A percentile compares a stretch with the other conserved stretches of the same genome.
These are phyloP conservation scores for Toxotes jaculatrix DNA, from an alignment of 2,113 vertebrate genomes.

Conservation along the genomic window DNA sequence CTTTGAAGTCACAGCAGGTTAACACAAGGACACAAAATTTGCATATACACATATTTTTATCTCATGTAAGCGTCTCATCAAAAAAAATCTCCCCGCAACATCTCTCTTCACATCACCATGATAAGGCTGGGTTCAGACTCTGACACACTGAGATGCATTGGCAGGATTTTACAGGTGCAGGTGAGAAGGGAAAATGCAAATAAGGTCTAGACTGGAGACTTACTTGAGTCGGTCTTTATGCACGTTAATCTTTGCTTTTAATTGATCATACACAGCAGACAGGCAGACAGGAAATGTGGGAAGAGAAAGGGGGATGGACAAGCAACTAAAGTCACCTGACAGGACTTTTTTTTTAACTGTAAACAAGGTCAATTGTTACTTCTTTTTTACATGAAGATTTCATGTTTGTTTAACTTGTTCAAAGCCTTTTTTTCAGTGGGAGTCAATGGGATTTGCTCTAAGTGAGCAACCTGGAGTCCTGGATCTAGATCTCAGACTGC, in stretches of 20 bases:
- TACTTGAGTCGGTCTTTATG: neutral
- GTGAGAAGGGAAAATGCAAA: neutral
- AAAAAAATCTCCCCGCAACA: neutral
- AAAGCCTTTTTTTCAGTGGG: too few species aligned
- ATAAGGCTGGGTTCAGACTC: neutral
- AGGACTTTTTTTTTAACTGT: too few species aligned
- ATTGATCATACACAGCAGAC: too few species aligned
- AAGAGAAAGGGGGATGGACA: too few species aligned
- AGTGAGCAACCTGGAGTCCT: neutral
- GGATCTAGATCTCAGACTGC: neutral
- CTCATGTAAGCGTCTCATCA: neutral
- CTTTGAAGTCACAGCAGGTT: slow-evolving; percentile 39
- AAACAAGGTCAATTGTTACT: too few species aligned
- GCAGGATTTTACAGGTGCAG: neutral
- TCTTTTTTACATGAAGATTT: too few species aligned
- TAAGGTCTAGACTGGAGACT: too few species aligned
- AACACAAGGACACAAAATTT: slow-evolving; percentile 13
- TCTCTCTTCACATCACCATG: neutral
- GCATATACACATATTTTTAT: neutral
- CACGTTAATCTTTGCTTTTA: neutral
- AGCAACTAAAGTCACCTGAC: too few species aligned
- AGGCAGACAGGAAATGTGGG: too few species aligned
- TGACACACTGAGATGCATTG: neutral
- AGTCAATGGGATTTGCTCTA: too few species aligned
- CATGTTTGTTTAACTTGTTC: too few species aligned